phyloP scores from a whole-genome alignment of 2,888 invertebrate species.

The Hydropsyche betteni region DNA sequence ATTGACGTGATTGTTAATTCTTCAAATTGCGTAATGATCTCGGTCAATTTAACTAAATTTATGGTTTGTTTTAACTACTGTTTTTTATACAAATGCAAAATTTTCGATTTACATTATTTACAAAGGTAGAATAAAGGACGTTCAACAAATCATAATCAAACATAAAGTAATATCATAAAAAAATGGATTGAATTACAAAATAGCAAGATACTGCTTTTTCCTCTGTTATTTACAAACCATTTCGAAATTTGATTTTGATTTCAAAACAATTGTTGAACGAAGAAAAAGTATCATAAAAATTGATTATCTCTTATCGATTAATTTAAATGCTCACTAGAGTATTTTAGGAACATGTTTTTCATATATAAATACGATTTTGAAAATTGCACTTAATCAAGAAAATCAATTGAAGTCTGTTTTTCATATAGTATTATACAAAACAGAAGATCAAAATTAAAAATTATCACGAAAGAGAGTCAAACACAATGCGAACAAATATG shows the following conservation, averaged over 20 bases:
- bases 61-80: slow-evolving; percentile 34
- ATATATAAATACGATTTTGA: slow-evolving; percentile 30
- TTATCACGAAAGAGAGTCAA: slow-evolving; percentile 7
- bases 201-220: slow-evolving; percentile 16
- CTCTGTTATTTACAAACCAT: slow-evolving; percentile 8
- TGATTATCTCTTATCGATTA: slow-evolving; percentile 31
- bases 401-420: slow-evolving; percentile 9
- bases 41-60: slow-evolving; percentile 48
- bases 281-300: slow-evolving; percentile 9
- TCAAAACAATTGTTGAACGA: slow-evolving; percentile 8
- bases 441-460: background rate
- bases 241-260: background rate
- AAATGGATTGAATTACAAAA: background rate
- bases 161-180: slow-evolving; percentile 23
- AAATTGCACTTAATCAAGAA: slow-evolving; percentile 39
- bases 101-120: slow-evolving; percentile 49
- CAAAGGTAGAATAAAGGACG: slow-evolving; percentile 32
- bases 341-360: slow-evolving; percentile 41
- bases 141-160: slow-evolving; percentile 5
- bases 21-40: slow-evolving; percentile 43
- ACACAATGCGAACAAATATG: slow-evolving; percentile 3
- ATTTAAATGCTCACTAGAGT: slow-evolving; percentile 40
- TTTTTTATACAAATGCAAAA: slow-evolving; percentile 43
- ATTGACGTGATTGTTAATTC: slow-evolving; percentile 49
- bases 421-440: slow-evolving; percentile 4